Conservation (phyloP, 2,113 vertebrate genomes). For the Halichoerus grypus region DNA sequence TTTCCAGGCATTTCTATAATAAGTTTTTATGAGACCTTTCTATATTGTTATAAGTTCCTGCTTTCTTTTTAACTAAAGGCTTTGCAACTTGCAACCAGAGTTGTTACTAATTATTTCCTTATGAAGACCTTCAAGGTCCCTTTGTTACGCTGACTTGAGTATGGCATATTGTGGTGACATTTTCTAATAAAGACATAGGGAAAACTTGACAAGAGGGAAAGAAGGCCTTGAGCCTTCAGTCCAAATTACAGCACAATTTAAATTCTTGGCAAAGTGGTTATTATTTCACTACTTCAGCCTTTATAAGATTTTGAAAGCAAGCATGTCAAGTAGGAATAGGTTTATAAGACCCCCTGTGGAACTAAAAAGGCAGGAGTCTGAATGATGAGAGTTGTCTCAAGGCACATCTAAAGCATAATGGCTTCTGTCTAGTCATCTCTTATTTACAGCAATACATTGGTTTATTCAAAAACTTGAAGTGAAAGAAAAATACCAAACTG, state of each 20-base stretch:
- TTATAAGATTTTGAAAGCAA: constrained; percentile 32
- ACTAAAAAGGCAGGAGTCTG: neutral
- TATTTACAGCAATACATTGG: neutral
- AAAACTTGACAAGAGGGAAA: neutral
- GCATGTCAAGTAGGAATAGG: neutral
- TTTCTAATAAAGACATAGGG: neutral
- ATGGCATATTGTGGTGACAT: neutral
- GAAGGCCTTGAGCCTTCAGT: neutral
- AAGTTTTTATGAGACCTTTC: neutral
- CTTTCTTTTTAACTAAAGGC: constrained; percentile 26
- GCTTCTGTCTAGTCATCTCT: neutral
- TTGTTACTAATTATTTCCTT: constrained; percentile 32
- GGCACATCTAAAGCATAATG: neutral
- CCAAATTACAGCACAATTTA: constrained; percentile 14
- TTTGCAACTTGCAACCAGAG: constrained; percentile 39
- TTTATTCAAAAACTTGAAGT: constrained; percentile 7
- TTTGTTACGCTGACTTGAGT: neutral
- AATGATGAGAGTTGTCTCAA: neutral
- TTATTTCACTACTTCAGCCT: neutral
- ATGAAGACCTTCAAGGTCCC: neutral
- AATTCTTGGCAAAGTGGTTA: neutral
- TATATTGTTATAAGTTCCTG: neutral
- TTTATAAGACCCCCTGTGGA: neutral
- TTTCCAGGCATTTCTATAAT: constrained; percentile 30
- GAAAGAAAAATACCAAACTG: neutral